Evolutionary conservation across 1,140 invertebrate species (phyloP), one percentile per base, ranked within the genome.

Genomic region (Colletes gigas): DNA sequence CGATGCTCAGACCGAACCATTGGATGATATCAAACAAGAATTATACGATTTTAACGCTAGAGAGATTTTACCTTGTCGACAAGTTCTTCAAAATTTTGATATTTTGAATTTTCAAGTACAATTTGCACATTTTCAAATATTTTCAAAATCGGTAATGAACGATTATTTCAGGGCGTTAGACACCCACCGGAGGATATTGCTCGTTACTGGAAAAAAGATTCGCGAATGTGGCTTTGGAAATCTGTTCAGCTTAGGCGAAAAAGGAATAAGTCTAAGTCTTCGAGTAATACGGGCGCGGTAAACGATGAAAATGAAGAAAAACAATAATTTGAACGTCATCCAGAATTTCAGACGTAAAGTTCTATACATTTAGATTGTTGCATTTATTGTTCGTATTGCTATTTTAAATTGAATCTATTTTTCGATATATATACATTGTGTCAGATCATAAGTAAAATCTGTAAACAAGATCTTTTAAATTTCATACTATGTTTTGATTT

Each of bases 161-260:
- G 19, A 47, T 54, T 50, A 44, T 54, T 74, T 76, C 39, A 93
- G 89, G 94, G 94, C 0, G 90, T 77, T 1, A 90, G 81, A 62
- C 91, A 94, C 80, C 90, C 90, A 0, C 78, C 91, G 0, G 90
- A 92, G 19, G 93, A 94, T 83, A 93, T 94, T 12, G 92, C 94
- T 10, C 89, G 83, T n/a, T 91, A 89, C 6, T 96, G 95, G 95
- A 96, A 96, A 86, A 96, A 96, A 88, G 95, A 96, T 79, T 95
- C 95, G 62, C 92, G 95, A 81, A 95, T 93, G 89, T 96, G 95
- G 93, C 85, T 96, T 19, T 96, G 95, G 95, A 96, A 96, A 89
- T 91, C 92, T 10, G 82, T 90, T 10, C 89, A 88, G 39, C 84
- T 88, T 19, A 81, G 85, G 62, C 86, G 84, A 39, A 86, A 72